Conservation (phyloP, 1,140 invertebrate species). For the Bombus ignitus region DNA sequence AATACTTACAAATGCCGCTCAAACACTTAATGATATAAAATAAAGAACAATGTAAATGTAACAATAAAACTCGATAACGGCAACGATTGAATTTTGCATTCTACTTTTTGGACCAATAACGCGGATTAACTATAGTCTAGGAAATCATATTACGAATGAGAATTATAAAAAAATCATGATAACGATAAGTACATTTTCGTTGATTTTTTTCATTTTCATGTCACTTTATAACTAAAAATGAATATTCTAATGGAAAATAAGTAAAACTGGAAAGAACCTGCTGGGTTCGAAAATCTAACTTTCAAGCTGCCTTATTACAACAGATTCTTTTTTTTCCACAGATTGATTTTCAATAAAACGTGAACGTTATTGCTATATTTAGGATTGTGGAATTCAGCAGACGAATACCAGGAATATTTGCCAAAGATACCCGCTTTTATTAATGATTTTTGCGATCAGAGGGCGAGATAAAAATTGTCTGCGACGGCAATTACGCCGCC, state of each 20-base stretch:
- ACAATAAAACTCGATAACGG: background rate
- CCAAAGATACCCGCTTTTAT: background rate
- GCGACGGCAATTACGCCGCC: conserved; percentile 38
- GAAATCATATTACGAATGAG: background rate
- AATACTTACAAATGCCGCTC: background rate
- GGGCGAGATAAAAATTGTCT: conserved; percentile 32
- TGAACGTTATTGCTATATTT: background rate
- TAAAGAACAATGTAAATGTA: background rate
- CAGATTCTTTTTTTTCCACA: background rate
- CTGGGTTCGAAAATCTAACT: background rate
- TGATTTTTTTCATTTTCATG: too few species aligned
- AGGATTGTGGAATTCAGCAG: background rate
- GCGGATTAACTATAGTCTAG: background rate
- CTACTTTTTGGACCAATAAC: background rate
- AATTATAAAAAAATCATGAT: background rate
- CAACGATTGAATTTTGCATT: background rate
- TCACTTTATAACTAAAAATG: background rate
- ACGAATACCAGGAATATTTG: background rate
- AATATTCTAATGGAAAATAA: background rate
- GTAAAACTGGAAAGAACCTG: too few species aligned
- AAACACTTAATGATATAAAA: fast-evolving
- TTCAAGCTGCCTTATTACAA: background rate
- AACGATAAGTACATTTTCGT: too few species aligned
- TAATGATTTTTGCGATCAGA: conserved; percentile 36
- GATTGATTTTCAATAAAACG: background rate